Evolutionary conservation across 1,140 invertebrate genomes (phyloP).

Genomic region (Ruditapes philippinarum): DNA sequence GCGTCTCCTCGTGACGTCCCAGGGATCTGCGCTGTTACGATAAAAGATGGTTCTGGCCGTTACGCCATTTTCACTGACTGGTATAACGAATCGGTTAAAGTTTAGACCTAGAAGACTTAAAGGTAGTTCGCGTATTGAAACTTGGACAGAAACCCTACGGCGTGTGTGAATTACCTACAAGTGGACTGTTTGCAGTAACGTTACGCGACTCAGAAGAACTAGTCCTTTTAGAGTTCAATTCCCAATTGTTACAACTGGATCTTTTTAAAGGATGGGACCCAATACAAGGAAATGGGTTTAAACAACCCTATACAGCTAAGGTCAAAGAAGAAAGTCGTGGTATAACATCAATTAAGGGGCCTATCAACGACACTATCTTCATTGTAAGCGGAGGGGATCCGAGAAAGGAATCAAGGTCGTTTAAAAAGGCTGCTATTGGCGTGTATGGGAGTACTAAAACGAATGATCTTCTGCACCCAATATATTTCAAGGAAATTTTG

Average conservation of each 20-base stretch:
- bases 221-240: not conserved
- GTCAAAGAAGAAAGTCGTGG: no score
- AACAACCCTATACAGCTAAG: no score
- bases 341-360: not conserved
- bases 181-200: not conserved
- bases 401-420: no score
- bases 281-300: no score
- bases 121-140: not conserved
- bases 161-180: not conserved
- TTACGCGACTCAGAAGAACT: not conserved
- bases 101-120: not conserved
- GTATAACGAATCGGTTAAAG: not conserved
- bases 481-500: no score
- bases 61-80: not conserved
- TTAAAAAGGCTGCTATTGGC: not conserved
- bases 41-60: not conserved
- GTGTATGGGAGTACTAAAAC: not conserved
- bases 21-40: not conserved
- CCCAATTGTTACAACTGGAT: not conserved
- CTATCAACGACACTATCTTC: not conserved
- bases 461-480: not conserved
- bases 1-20: not conserved
- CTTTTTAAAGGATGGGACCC: not conserved
- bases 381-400: not conserved
- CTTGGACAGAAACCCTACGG: not conserved